These are phyloP conservation scores for Antechinus stuartii DNA, from an alignment of 2,113 vertebrate species.

Conservation along the genomic window DNA sequence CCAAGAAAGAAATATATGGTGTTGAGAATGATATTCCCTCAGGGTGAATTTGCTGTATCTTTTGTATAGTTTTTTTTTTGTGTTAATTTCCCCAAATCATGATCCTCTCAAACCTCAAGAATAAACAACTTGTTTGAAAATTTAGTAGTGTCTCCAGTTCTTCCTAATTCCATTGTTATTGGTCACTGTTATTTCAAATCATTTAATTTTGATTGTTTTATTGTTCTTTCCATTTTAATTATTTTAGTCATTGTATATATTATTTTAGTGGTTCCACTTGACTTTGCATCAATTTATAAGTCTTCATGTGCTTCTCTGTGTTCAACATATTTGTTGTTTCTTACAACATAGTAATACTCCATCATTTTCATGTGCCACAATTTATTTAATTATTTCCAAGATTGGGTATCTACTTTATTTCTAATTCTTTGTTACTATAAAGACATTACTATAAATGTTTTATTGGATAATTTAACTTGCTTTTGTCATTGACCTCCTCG, in stretches of 20 bases:
- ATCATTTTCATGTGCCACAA: neutral
- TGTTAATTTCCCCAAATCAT: neutral
- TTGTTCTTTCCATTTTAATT: neutral
- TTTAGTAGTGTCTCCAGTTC: neutral
- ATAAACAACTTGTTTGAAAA: neutral
- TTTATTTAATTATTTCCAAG: neutral
- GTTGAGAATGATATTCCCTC: slow-evolving; percentile 8
- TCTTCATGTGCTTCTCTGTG: neutral
- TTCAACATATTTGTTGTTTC: neutral
- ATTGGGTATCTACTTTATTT: neutral
- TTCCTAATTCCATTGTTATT: neutral
- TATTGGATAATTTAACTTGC: neutral
- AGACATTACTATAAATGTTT: neutral
- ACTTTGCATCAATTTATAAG: neutral
- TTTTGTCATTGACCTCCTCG: neutral
- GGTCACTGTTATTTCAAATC: neutral
- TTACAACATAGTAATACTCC: neutral
- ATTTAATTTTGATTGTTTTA: neutral
- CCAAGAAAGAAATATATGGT: slow-evolving; percentile 41
- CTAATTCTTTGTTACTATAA: neutral
- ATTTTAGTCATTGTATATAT: neutral
- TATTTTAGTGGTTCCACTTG: neutral
- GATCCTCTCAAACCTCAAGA: neutral
- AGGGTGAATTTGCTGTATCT: neutral
- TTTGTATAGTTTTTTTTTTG: neutral